Percentiles rank a stretch among this genome's conserved stretches.
phyloP scores from a whole-genome alignment of 2,113 vertebrate species.

The Stomatorhinus ivindoensis region DNA sequence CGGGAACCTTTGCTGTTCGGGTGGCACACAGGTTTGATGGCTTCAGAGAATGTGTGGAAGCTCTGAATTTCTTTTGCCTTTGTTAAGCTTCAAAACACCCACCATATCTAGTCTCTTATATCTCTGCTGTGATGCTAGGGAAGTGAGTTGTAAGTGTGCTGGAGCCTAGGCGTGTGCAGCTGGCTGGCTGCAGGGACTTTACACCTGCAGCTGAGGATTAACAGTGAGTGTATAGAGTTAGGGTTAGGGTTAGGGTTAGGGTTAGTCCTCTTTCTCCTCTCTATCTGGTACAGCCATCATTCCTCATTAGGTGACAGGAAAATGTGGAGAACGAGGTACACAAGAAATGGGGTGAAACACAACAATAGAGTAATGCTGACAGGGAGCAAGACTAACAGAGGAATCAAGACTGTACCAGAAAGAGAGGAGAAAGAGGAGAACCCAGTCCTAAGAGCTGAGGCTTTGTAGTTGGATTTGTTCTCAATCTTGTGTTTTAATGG shows the following conservation, averaged over 20 bases:
- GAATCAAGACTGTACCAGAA: background rate
- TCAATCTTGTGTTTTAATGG: slow-evolving; percentile 33
- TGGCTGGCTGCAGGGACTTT: background rate
- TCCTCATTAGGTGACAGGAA: background rate
- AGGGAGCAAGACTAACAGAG: background rate
- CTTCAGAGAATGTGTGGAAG: background rate
- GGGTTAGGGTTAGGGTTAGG: too few relatives aligned
- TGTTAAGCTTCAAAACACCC: background rate
- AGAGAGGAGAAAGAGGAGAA: background rate
- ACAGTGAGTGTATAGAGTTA: background rate
- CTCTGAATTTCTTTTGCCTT: background rate
- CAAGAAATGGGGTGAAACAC: background rate
- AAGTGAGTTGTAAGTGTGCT: background rate
- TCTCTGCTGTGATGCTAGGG: background rate
- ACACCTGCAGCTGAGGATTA: background rate
- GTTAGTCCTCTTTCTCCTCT: too few relatives aligned
- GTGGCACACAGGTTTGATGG: background rate
- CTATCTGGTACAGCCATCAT: too few relatives aligned
- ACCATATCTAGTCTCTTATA: background rate
- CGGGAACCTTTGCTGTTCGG: background rate
- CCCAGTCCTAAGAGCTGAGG: background rate
- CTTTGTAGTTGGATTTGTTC: slow-evolving; percentile 28
- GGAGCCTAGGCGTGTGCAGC: background rate
- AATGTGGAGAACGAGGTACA: background rate
- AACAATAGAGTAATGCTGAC: background rate